Base-by-base conservation (phyloP, 1,140 invertebrate genomes). In the Pseudomyrmex sp. region DNA sequence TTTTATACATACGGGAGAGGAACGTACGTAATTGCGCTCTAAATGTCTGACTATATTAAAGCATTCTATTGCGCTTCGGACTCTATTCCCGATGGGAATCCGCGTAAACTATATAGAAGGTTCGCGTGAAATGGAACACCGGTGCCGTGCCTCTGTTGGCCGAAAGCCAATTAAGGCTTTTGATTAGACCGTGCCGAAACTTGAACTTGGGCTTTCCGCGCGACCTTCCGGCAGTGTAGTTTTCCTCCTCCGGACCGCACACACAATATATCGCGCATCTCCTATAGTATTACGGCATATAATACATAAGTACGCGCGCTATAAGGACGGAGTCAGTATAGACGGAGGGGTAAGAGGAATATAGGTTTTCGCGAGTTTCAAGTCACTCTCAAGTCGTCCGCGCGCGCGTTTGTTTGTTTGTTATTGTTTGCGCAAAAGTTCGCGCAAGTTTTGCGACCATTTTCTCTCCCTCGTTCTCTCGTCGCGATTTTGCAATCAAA, bases 161-260 rank as follows among this genome's bases (percentile, higher is more conserved):
- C 84, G 76, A 88, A 88, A 88, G 72, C 76, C 86, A 88, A 88
- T 88, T 88, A 88, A 88, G 68, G 87, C 76, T 88, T 88, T 88
- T 88, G 87, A 88, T 88, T 88, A 88, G 83, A 85, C 70, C 59
- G 70, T 50, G 50, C 52, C 63, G 72, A 85, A 87, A 85, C 50
- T 77, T 79, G 82, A 85, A 84, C 66, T 86, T 79, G 77, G 35
- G 61, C 75, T 75, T 75, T 54, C 35, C 75, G 65, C 63, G 59
- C 66, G 83, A 58, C 85, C 80, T 87, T 87, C 85, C 85, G 68
- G 56, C 56, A 23, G 26, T 58, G 66, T 54, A 82, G 70, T 77
- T 66, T 54, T 23, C n/a, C 18, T 35, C 48, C 23, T 2, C 35
- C 59, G 18, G 35, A 79, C 82, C 59, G 54, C 82, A 59, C 76